Conservation (phyloP, 2,113 vertebrate species). For the Puma concolor region DNA sequence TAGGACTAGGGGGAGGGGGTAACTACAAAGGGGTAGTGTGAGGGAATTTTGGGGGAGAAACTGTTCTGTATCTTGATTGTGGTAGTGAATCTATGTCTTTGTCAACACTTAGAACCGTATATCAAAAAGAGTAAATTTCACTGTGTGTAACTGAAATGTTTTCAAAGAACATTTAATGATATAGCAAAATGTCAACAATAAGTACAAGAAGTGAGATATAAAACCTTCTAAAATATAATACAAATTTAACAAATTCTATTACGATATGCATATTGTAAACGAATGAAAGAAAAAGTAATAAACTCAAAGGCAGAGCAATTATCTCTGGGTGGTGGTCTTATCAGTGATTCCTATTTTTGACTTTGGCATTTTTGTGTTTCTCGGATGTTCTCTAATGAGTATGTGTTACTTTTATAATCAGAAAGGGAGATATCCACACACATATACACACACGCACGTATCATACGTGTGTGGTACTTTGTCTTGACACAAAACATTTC, state of each 20-base stretch:
- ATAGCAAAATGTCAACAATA: background rate
- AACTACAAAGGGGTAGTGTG: no score
- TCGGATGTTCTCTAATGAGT: background rate
- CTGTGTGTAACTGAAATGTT: background rate
- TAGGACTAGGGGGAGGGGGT: background rate
- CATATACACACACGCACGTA: background rate
- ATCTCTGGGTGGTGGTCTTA: background rate
- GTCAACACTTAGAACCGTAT: background rate
- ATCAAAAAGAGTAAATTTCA: background rate
- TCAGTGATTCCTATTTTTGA: background rate
- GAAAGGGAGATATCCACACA: background rate
- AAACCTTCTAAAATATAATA: background rate
- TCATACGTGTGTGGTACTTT: background rate
- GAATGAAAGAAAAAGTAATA: background rate
- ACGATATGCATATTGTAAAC: background rate
- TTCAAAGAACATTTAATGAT: background rate
- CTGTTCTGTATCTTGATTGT: background rate
- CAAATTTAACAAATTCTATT: background rate
- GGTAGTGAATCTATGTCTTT: background rate
- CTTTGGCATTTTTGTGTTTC: background rate
- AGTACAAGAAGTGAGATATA: background rate
- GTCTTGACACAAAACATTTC: background rate
- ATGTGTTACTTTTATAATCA: background rate
- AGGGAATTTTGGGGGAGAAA: accelerated
- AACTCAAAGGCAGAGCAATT: background rate